Conservation (phyloP, 2,888 invertebrate genomes). For the Stenotaenia linearis region DNA sequence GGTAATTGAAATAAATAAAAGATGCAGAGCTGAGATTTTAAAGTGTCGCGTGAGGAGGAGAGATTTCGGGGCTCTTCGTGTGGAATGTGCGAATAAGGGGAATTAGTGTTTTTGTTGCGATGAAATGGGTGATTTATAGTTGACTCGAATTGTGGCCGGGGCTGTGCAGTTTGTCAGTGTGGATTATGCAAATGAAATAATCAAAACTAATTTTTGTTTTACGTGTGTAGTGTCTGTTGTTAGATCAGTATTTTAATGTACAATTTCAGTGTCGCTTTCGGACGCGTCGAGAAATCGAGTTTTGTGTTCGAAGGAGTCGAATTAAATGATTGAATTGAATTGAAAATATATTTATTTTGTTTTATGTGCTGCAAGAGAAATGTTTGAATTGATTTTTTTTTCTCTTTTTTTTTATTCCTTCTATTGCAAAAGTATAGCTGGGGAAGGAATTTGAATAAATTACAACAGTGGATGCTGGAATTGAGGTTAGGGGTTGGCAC, state of each 20-base stretch:
- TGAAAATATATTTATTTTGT: background rate
- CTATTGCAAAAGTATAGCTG: background rate
- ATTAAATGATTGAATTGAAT: too few species aligned
- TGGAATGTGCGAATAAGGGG: background rate
- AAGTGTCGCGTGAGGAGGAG: background rate
- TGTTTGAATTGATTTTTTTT: background rate
- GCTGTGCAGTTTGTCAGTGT: too few species aligned
- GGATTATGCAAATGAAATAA: too few species aligned
- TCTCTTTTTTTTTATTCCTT: too few species aligned
- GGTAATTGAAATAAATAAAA: slow-evolving; percentile 34
- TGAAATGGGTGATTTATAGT: too few species aligned
- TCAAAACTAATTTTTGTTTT: too few species aligned
- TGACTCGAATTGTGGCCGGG: too few species aligned
- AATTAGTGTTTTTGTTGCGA: background rate
- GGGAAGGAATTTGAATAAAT: slow-evolving; percentile 10
- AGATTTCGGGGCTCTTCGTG: background rate
- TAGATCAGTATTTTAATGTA: too few species aligned
- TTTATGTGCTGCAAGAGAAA: background rate
- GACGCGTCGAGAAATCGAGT: too few species aligned
- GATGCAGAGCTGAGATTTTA: slow-evolving; percentile 23
- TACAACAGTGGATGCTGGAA: background rate
- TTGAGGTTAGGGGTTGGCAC: slow-evolving; percentile 8
- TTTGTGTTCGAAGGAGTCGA: too few species aligned
- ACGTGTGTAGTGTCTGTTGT: too few species aligned
- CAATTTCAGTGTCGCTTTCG: too few species aligned